These are phyloP conservation scores for Chionoecetes opilio DNA, from an alignment of 1,140 invertebrate genomes.

Conservation along the genomic window DNA sequence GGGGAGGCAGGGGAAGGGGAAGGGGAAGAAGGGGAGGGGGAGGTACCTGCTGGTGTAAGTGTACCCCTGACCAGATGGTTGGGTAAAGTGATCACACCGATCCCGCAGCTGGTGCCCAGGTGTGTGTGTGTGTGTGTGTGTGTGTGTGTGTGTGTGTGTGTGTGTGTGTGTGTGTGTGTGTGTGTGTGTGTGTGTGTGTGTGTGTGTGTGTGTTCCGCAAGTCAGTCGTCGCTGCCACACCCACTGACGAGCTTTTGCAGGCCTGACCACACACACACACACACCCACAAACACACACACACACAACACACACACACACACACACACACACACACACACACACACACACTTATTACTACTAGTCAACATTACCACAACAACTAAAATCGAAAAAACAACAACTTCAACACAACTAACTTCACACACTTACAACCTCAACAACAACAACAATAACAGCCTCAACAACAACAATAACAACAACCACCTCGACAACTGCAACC, in stretches of 20 bases:
- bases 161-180: conserved; percentile 21
- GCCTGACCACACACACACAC: background rate
- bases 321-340: background rate
- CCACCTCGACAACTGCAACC: no score
- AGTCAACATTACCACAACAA: background rate
- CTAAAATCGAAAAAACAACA: background rate
- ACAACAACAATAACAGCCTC: no score
- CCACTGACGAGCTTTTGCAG: background rate
- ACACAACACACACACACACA: no score
- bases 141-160: conserved; percentile 27
- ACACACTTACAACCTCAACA: background rate
- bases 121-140: conserved; percentile 27
- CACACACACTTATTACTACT: background rate
- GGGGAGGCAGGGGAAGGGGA: background rate
- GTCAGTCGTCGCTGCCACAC: conserved; percentile 23
- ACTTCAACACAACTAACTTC: background rate
- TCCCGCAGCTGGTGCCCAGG: background rate
- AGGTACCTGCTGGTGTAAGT: background rate
- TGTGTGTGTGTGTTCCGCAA: background rate
- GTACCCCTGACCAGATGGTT: conserved; percentile 7
- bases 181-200: conserved; percentile 9
- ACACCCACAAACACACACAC: conserved; percentile 6
- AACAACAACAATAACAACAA: no score
- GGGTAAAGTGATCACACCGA: conserved; percentile 27
- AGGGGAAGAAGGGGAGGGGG: background rate